phyloP scores from a whole-genome alignment of 2,113 vertebrate species.

The Bolborhynchus lineola region DNA sequence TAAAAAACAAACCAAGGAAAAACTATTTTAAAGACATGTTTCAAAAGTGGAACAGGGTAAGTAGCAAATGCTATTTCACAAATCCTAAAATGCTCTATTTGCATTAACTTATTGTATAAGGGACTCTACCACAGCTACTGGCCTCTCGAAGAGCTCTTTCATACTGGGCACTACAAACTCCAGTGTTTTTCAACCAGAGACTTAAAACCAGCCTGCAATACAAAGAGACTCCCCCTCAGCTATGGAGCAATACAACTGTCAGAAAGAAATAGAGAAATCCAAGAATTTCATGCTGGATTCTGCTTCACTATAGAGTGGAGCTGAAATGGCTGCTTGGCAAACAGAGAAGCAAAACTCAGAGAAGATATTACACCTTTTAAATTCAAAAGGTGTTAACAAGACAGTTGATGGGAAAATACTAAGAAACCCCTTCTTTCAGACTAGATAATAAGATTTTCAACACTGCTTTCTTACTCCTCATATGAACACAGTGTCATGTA shows the following conservation, averaged over 20 bases:
- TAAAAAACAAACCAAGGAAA: neutral
- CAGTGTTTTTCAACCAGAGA: neutral
- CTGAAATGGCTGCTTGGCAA: neutral
- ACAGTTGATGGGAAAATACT: neutral
- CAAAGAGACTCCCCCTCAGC: neutral
- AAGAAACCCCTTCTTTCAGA: neutral
- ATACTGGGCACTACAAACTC: neutral
- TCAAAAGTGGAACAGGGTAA: neutral
- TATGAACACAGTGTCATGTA: neutral
- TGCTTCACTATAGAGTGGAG: neutral
- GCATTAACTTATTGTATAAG: neutral
- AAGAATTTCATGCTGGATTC: neutral
- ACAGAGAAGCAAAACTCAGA: neutral
- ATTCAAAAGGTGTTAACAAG: neutral
- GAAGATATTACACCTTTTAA: neutral
- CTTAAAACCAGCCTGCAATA: neutral
- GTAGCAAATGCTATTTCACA: neutral
- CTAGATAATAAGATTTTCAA: neutral
- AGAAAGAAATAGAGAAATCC: neutral
- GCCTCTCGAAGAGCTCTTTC: neutral
- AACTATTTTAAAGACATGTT: neutral
- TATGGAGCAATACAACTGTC: neutral
- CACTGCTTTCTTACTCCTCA: neutral
- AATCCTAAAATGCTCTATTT: neutral
- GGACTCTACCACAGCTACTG: neutral